Base-by-base conservation (phyloP, 1,140 invertebrate species). In the Macrobrachium nipponense region DNA sequence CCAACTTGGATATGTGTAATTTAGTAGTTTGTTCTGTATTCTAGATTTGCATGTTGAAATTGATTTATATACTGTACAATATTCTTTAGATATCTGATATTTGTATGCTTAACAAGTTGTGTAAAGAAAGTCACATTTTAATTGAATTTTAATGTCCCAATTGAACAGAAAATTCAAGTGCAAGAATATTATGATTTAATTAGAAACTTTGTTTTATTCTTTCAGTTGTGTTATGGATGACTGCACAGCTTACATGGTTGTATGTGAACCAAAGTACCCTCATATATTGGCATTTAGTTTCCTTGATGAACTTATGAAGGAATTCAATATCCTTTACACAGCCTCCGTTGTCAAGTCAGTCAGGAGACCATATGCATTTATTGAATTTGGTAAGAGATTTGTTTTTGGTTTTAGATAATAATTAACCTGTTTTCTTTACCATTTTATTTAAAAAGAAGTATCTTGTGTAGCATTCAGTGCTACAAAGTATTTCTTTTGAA, bases 241-340 rank as follows among this genome's bases (percentile, higher is more conserved):
- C 11, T 90, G 90, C 76, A 89, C 92, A 27, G 89, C 90, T 0
- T 92, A 90, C 73, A 87, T 92, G 72, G 91, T 90, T n/a, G 85
- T 92, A 58, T 91, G 90, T 89, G 91, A 92, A 82, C 86, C 88
- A 12, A 89, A 90, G 14, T 92, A 92, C 87, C 91, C 92, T 18
- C 70, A 90, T 68, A 90, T 92, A 12, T 88, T 92, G 59, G 91
- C 91, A 11, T 92, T 92, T 86, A 92, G 91, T 60, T 92, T 92
- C 88, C 89, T 92, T n/a, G 90, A 91, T 88, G 92, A 92, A 86
- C 86, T 92, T n/a, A 90, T 90, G 89, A 91, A 90, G 88, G 92
- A 92, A 86, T 92, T 92, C 80, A 89, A 91, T 58, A 86, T 88
- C 59, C 87, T 89, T 43, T 92, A 92, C 90, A 90, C 91, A 51